phyloP scores from a whole-genome alignment of 2,113 vertebrate genomes.

The Noturus placidus region DNA sequence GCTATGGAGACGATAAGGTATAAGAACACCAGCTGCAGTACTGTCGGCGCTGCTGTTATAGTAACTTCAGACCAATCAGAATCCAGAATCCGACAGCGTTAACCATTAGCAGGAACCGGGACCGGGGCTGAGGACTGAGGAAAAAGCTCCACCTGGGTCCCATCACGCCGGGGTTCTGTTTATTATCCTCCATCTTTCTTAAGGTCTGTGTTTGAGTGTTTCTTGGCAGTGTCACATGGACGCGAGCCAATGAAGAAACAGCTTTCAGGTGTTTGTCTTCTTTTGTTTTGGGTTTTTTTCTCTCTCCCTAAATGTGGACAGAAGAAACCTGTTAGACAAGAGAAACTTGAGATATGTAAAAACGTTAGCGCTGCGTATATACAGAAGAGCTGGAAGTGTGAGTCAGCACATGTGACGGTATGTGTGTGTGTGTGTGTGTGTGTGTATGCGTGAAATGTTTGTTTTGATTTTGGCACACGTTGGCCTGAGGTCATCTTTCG shows the following conservation, averaged over 20 bases:
- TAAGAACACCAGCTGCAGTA: background rate
- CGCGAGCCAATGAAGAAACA: background rate
- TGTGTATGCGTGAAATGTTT: slow-evolving; percentile 30
- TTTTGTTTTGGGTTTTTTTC: background rate
- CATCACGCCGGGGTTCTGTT: background rate
- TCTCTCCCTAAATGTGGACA: background rate
- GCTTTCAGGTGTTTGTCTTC: slow-evolving; percentile 2
- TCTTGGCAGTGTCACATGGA: background rate
- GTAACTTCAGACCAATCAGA: background rate
- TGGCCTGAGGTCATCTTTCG: slow-evolving; percentile 11
- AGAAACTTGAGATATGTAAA: slow-evolving; percentile 66
- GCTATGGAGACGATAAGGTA: background rate
- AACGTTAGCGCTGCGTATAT: slow-evolving; percentile 66
- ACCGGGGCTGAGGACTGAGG: background rate
- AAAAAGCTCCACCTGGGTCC: background rate
- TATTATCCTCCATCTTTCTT: background rate
- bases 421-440: slow-evolving; percentile 31
- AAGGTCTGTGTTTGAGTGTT: background rate
- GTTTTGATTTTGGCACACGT: slow-evolving; percentile 47
- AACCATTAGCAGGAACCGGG: background rate
- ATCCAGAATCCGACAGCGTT: background rate
- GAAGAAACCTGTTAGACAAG: slow-evolving; percentile 69
- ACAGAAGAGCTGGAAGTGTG: slow-evolving; percentile 51
- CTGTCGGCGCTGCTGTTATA: background rate
- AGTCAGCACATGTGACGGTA: slow-evolving; percentile 18